Evolutionary conservation across 2,797 vertebrate species (phyloP).

Genomic region (Numenius phaeopus): DNA sequence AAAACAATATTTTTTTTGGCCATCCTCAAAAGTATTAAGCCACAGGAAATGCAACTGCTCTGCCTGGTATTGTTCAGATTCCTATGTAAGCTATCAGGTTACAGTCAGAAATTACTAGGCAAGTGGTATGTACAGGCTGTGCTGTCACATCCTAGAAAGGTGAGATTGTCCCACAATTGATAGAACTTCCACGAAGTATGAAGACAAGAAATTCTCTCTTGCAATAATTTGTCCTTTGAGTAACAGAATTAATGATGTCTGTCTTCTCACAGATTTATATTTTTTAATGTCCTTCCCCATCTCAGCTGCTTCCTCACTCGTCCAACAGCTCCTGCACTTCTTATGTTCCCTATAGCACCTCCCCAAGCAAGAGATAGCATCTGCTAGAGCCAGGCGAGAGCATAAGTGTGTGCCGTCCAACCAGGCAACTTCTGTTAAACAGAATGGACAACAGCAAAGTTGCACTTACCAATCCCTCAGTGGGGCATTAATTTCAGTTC

Average conservation of each 20-base stretch:
- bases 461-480: neutral
- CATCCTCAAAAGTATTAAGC: neutral
- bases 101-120: neutral
- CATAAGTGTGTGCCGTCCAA: accelerated
- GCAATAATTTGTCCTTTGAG: neutral
- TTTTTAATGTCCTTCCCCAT: neutral
- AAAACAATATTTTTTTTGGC: accelerated
- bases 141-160: neutral
- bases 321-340: neutral
- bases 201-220: neutral
- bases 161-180: neutral
- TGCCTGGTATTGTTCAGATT: neutral
- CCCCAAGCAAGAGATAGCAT: neutral
- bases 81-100: neutral
- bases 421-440: neutral
- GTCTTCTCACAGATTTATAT: neutral
- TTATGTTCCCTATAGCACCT: accelerated
- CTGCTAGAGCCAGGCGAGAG: neutral
- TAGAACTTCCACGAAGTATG: neutral
- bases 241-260: neutral
- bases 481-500: neutral
- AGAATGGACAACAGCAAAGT: neutral
- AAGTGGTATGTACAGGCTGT: neutral
- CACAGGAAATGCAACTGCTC: neutral
- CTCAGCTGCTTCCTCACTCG: neutral